Conservation (phyloP, 2,888 invertebrate species). For the Napeogenes inachia region DNA sequence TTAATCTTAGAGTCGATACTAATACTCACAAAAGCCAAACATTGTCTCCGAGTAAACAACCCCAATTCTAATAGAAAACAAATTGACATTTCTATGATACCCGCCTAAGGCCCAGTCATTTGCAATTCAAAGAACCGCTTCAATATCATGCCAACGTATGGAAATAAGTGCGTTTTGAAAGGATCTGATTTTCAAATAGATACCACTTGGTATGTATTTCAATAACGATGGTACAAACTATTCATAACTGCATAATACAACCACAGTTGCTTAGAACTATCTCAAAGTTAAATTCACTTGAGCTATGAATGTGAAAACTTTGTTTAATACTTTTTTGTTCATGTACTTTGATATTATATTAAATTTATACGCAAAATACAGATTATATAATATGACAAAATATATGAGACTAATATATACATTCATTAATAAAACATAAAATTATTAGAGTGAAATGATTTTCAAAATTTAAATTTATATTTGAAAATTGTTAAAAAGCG, state of each 20-base stretch:
- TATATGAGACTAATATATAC: too few species aligned
- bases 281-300: background rate
- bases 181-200: conserved; percentile 65
- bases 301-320: background rate
- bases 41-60: conserved; percentile 56
- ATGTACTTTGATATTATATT: too few species aligned
- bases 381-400: too few species aligned
- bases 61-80: conserved; percentile 71
- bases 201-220: conserved; percentile 33
- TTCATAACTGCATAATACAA: conserved; percentile 8
- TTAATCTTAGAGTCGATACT: conserved; percentile 10
- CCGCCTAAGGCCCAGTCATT: conserved; percentile 63
- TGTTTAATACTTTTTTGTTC: background rate
- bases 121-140: conserved; percentile 74
- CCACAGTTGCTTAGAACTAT: conserved; percentile 4
- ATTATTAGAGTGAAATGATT: too few species aligned
- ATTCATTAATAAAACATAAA: too few species aligned
- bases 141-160: conserved; percentile 69
- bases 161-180: conserved; percentile 67
- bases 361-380: too few species aligned
- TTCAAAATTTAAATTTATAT: too few species aligned
- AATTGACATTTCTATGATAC: conserved; percentile 75
- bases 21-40: conserved; percentile 51
- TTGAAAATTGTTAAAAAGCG: background rate
- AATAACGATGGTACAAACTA: conserved; percentile 16